Conservation (phyloP, 2,888 invertebrate species). For the Pinctada fucata region DNA sequence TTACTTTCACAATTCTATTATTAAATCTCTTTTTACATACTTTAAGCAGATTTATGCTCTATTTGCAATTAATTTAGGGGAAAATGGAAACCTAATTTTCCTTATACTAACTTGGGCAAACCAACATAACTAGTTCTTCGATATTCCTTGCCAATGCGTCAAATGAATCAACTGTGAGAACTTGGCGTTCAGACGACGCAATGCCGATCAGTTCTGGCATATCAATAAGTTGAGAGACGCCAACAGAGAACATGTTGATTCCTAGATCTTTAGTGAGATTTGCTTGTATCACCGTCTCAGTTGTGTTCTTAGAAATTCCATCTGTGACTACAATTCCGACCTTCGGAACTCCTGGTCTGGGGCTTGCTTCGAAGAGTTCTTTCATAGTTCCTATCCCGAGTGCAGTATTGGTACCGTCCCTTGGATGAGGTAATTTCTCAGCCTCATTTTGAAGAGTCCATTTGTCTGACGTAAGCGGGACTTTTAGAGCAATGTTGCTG, state of each 20-base stretch:
- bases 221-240: conserved; percentile 71
- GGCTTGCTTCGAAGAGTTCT: conserved; percentile 42
- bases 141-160: conserved; percentile 15
- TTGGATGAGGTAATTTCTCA: conserved; percentile 40
- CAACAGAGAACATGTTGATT: conserved; percentile 75
- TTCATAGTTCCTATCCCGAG: conserved; percentile 53
- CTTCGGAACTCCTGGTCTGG: conserved; percentile 65
- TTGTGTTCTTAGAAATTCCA: conserved; percentile 70
- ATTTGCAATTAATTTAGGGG: too few relatives aligned
- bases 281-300: conserved; percentile 71
- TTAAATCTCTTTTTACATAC: too few relatives aligned
- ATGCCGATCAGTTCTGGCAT: conserved; percentile 65
- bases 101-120: conserved; percentile 31
- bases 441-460: conserved; percentile 34
- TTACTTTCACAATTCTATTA: too few relatives aligned
- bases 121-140: conserved; percentile 20
- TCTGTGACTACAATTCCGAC: conserved; percentile 76
- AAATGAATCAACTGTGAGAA: conserved; percentile 40
- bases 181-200: conserved; percentile 52
- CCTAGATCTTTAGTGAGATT: conserved; percentile 67
- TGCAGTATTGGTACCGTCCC: conserved; percentile 54
- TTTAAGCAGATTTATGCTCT: too few relatives aligned
- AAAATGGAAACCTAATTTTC: too few relatives aligned
- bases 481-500: conserved; percentile 44
- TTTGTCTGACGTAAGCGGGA: conserved; percentile 44